Evolutionary conservation across 2,113 vertebrate genomes (phyloP), one percentile per base, ranked within the genome.

Genomic region (Nothobranchius kuhntae): DNA sequence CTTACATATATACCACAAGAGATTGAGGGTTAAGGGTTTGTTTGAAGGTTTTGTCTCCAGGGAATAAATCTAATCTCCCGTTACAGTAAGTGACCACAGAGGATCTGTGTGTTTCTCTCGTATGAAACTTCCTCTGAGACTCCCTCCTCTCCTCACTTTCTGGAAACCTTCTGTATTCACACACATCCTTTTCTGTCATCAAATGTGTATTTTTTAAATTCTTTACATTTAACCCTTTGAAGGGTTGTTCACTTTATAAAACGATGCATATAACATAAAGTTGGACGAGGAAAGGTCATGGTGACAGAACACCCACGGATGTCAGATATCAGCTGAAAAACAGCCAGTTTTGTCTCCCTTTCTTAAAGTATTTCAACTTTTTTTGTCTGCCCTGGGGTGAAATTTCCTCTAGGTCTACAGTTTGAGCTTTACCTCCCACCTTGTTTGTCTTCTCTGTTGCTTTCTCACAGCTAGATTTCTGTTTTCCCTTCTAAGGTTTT

Each of bases 121-220:
- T 11, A 0, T 47, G 7, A 46, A 17, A 11, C 79, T 65, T 87
- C 82, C 80, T 65, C 55, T 78, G 71, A 75, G 71, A 78, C 65
- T 58, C 58, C 50, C 66, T 15, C 15, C 7, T 13, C 38, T 36
- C 13, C 1, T 50, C 36, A 58, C 46, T 72, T 65, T 66, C 0
- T 13, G 78, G 70, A 82, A 70, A 40, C 9, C 38, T 40, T 40
- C 38, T 9, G 9, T 40, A 30, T 9, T 8, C 38, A 40, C 38
- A 40, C 38, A 59, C 6, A 54, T 70, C 10, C 2, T 36, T 21
- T 3, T 53, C 24, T 6, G 14, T 14, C 8, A 15, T 40, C 30
- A 30, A 30, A 0, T 8, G 17, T 9, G 38, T 60, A 0, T 9
- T 51, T 53, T 17, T 10, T 48, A 13, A 13, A 12, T 13, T 66